phyloP scores from a whole-genome alignment of 2,797 vertebrate genomes.

The Microctenopoma lineatum region DNA sequence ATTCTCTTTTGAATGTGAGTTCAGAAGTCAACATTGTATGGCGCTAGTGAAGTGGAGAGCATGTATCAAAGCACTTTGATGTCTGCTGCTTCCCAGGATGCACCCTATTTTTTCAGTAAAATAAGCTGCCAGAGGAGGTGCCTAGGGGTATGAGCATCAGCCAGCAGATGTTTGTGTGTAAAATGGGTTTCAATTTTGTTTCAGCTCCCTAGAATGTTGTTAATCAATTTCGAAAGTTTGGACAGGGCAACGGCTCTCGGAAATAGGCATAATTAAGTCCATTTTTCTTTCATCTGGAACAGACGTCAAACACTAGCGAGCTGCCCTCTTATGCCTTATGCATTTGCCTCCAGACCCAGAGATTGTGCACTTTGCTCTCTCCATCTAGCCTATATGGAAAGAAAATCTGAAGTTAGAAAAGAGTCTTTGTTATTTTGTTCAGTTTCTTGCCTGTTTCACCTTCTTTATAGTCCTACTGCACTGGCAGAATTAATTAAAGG shows the following conservation, averaged over 20 bases:
- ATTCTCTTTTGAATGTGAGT: constrained; percentile 6
- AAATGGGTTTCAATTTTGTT: constrained; percentile 63
- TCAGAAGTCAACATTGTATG: constrained; percentile 16
- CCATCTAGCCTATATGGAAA: constrained; percentile 20
- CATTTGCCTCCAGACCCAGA: constrained; percentile 16
- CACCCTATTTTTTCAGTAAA: constrained; percentile 65
- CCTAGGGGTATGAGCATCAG: constrained; percentile 42
- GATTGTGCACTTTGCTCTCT: constrained; percentile 14
- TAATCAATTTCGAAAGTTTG: constrained; percentile 64
- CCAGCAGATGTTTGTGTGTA: constrained; percentile 57
- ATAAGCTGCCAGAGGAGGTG: constrained; percentile 53
- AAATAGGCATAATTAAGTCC: constrained; percentile 65
- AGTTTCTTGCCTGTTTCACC: constrained; percentile 1
- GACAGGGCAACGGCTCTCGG: constrained; percentile 43
- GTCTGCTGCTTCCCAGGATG: constrained; percentile 34
- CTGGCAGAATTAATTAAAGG: constrained; percentile 42
- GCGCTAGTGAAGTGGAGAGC: constrained; percentile 40
- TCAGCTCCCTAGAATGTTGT: constrained; percentile 54
- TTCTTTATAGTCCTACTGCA: constrained; percentile 17
- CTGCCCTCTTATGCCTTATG: constrained; percentile 15
- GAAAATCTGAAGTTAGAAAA: constrained; percentile 13
- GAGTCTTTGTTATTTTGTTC: constrained; percentile 39
- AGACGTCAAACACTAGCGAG: constrained; percentile 24
- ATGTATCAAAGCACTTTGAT: constrained; percentile 51
- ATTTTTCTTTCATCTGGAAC: constrained; percentile 72